Evolutionary conservation across 2,888 invertebrate genomes (phyloP).

Genomic region (Drosophila neoperkinsi): DNA sequence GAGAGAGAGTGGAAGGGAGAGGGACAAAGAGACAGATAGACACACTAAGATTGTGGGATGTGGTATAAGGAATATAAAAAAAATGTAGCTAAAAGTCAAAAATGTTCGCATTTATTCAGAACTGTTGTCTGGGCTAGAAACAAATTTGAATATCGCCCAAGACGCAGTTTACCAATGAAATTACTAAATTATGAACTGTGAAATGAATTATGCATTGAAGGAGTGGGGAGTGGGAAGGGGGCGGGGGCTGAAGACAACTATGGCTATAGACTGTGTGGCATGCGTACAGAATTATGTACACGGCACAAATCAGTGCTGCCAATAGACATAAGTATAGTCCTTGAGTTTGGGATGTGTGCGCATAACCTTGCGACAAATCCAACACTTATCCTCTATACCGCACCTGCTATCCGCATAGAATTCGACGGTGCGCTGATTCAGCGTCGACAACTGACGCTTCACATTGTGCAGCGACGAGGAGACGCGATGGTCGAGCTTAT

Average conservation of each 20-base stretch:
- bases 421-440: conserved; percentile 84
- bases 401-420: conserved; percentile 85
- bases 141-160: conserved; percentile 22
- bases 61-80: not conserved
- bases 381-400: conserved; percentile 84
- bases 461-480: conserved; percentile 84
- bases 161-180: conserved; percentile 7
- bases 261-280: not conserved
- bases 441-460: conserved; percentile 83
- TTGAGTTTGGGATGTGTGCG: conserved; percentile 83
- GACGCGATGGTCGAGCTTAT: conserved; percentile 84
- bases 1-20: not conserved
- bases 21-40: not conserved
- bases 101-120: conserved; percentile 70
- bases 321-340: conserved; percentile 82
- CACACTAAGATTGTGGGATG: conserved; percentile 26
- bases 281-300: not conserved
- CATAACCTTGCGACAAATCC: conserved; percentile 84
- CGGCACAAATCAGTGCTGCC: conserved; percentile 59
- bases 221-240: accelerated
- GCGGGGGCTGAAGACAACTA: not conserved
- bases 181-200: conserved; percentile 18
- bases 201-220: conserved; percentile 6
- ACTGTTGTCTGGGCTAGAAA: conserved; percentile 48
- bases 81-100: conserved; percentile 48